phyloP scores from a whole-genome alignment of 2,888 invertebrate genomes.

The Tipula confusa region DNA sequence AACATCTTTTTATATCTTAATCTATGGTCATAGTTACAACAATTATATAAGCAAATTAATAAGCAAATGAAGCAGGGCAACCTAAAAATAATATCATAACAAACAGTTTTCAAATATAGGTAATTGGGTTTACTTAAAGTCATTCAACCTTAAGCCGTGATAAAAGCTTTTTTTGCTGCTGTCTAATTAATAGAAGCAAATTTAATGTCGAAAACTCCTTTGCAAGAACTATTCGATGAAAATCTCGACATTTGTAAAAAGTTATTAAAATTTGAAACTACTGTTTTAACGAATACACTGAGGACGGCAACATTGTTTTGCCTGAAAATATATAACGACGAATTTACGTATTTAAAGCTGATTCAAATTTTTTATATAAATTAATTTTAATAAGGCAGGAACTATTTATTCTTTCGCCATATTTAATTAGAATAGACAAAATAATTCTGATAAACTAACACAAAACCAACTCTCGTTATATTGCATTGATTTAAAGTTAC shows the following conservation, averaged over 20 bases:
- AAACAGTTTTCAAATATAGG: slow-evolving; percentile 26
- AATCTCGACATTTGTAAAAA: neutral
- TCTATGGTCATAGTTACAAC: too few species aligned
- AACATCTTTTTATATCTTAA: too few species aligned
- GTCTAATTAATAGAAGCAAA: neutral
- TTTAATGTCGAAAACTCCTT: slow-evolving; percentile 30
- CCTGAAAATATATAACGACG: neutral
- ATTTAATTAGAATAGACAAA: too few species aligned
- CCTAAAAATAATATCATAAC: neutral
- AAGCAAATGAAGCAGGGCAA: slow-evolving; percentile 26
- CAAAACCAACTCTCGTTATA: too few species aligned
- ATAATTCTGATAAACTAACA: too few species aligned
- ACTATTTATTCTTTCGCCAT: too few species aligned
- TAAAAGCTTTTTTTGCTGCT: slow-evolving; percentile 15
- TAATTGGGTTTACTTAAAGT: neutral
- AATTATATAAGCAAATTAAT: neutral
- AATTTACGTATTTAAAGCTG: too few species aligned
- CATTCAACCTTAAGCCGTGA: neutral
- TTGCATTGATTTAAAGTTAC: too few species aligned
- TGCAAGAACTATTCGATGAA: slow-evolving; percentile 3
- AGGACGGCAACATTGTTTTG: neutral
- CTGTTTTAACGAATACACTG: neutral
- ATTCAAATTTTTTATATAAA: too few species aligned
- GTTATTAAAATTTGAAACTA: neutral
- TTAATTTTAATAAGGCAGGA: too few species aligned